Evolutionary conservation across 1,140 invertebrate species (phyloP).

Genomic region (Euura lappo): DNA sequence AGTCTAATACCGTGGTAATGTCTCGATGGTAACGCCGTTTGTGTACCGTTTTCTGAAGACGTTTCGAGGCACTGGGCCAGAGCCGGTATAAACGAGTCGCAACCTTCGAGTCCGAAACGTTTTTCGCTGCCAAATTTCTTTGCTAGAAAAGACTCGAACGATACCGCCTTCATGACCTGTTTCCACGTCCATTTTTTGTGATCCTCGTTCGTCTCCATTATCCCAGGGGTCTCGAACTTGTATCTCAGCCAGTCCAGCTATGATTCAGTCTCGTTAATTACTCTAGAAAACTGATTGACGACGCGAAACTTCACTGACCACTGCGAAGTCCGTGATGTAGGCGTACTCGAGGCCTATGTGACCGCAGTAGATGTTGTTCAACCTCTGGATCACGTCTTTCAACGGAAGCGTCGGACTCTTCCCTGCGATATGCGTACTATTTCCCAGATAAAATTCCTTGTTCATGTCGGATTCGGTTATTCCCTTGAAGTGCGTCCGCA

Average conservation of each 20-base stretch:
- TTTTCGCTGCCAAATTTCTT: conserved; percentile 92
- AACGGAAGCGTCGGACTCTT: conserved; percentile 62
- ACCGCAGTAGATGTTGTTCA: conserved; percentile 75
- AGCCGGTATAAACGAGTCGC: conserved; percentile 87
- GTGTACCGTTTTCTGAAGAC: conserved; percentile 68
- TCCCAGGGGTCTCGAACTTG: conserved; percentile 79
- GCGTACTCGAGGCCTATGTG: conserved; percentile 87
- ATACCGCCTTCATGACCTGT: conserved; percentile 76
- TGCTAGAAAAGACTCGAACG: conserved; percentile 86
- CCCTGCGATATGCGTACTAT: conserved; percentile 76
- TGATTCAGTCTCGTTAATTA: not conserved
- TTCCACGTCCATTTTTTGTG: conserved; percentile 77
- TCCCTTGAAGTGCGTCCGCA: conserved; percentile 51
- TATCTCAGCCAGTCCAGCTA: conserved; percentile 82
- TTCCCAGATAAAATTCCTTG: conserved; percentile 69
- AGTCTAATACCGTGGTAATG: conserved; percentile 30
- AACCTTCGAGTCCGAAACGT: conserved; percentile 90
- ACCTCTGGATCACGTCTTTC: conserved; percentile 77
- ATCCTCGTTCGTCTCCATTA: conserved; percentile 68
- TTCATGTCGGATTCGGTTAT: conserved; percentile 72
- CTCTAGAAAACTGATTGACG: not conserved
- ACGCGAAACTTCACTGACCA: conserved; percentile 10
- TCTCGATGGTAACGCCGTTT: not conserved
- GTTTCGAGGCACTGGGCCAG: conserved; percentile 89
- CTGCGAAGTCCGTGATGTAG: conserved; percentile 79